A percentile compares a stretch with the other conserved stretches of the same genome.
phyloP scores from a whole-genome alignment of 2,113 vertebrate species.

The Apteryx owenii region DNA sequence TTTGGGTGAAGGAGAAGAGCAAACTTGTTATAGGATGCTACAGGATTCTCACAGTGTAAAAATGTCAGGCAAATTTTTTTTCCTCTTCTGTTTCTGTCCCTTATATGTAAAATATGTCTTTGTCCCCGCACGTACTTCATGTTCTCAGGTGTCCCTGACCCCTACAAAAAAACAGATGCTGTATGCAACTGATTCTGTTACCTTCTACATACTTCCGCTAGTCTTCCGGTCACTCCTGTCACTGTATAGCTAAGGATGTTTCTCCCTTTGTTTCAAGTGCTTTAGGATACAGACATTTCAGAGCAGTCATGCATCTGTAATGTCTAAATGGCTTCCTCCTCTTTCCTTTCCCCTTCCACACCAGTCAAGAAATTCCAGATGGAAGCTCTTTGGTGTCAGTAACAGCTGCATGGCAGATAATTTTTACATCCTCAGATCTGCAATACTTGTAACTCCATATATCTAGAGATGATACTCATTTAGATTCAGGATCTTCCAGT shows the following conservation, averaged over 20 bases:
- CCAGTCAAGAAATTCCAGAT: constrained; percentile 32
- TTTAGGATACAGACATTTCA: not conserved
- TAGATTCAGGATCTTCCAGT: not conserved
- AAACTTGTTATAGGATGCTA: not conserved
- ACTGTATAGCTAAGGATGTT: not conserved
- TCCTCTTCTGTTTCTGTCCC: not conserved
- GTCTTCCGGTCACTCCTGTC: not conserved
- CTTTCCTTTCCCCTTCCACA: not conserved
- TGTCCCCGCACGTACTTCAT: not conserved
- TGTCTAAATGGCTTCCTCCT: constrained; percentile 45
- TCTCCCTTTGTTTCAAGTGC: not conserved
- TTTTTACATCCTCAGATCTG: not conserved
- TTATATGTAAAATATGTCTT: not conserved
- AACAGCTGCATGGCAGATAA: constrained; percentile 54
- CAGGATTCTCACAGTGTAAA: not conserved
- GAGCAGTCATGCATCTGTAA: not conserved
- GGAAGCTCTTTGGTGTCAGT: constrained; percentile 29
- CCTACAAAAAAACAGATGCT: not conserved
- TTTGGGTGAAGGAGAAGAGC: not conserved
- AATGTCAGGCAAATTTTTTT: not conserved
- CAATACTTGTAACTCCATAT: not conserved
- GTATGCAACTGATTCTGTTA: not conserved
- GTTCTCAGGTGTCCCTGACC: not conserved
- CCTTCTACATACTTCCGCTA: not conserved
- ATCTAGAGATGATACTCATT: not conserved